These are phyloP conservation scores for Notothenia coriiceps DNA, from an alignment of 2,113 vertebrate species.

Conservation along the genomic window DNA sequence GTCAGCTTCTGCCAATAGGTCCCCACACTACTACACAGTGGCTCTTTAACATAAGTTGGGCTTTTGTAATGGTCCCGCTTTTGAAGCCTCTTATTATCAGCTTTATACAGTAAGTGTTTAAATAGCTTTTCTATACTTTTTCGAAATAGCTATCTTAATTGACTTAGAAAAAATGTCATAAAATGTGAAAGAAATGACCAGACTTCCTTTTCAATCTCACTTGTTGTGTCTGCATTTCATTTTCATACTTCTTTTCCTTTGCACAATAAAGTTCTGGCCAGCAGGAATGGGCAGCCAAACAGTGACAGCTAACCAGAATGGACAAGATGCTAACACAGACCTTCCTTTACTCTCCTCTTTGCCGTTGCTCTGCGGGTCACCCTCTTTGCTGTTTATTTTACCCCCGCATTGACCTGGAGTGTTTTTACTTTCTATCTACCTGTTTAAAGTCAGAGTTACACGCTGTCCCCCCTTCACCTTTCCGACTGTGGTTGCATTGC, in stretches of 20 bases:
- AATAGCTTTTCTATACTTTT: neutral
- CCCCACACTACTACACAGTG: too few relatives aligned
- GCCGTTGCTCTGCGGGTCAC: slow-evolving; percentile 11
- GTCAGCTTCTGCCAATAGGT: too few relatives aligned
- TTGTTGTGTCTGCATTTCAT: neutral
- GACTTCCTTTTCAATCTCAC: neutral
- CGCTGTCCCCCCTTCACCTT: slow-evolving; percentile 39
- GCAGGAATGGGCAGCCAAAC: slow-evolving; percentile 48
- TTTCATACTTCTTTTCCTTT: slow-evolving; percentile 5
- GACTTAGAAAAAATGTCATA: neutral
- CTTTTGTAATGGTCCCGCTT: neutral
- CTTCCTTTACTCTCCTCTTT: slow-evolving; percentile 4
- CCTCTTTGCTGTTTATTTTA: neutral
- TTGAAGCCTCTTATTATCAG: neutral
- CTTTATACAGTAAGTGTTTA: neutral
- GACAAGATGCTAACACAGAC: slow-evolving; percentile 47
- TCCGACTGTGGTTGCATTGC: neutral
- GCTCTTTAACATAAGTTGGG: neutral
- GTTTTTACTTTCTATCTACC: slow-evolving; percentile 13
- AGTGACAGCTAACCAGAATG: slow-evolving; percentile 41
- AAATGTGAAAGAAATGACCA: neutral
- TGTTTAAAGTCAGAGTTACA: neutral
- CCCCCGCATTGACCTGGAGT: neutral
- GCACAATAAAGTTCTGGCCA: slow-evolving; percentile 3
- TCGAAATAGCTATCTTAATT: neutral